Conservation (phyloP, 2,113 vertebrate genomes). For the Poecilia latipinna region DNA sequence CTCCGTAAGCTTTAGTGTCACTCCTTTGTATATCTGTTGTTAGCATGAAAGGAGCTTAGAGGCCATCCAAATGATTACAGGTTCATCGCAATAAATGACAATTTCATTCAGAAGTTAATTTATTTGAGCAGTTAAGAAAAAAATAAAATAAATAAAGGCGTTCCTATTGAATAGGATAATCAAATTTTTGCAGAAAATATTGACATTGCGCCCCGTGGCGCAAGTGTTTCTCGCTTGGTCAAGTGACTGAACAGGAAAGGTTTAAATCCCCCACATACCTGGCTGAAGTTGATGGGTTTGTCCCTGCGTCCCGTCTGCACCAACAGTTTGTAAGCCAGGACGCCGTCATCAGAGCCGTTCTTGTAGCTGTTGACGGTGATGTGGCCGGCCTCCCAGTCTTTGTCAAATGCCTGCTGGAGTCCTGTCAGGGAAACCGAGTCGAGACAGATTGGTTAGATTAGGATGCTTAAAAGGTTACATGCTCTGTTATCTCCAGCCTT, state of each 20-base stretch:
- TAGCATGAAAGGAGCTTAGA: no score
- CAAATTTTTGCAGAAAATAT: neutral
- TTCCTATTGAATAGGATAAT: neutral
- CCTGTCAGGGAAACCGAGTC: constrained; percentile 76
- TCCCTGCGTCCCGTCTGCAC: constrained; percentile 94
- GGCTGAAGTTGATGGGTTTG: constrained; percentile 90
- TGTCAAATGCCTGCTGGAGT: constrained; percentile 95
- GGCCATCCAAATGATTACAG: no score
- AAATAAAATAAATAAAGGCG: no score
- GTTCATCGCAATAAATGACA: no score
- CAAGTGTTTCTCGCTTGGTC: neutral
- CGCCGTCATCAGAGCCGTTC: constrained; percentile 93
- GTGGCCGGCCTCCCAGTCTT: constrained; percentile 91
- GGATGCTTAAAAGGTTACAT: constrained; percentile 32
- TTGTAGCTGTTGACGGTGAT: constrained; percentile 91
- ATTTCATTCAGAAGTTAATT: no score
- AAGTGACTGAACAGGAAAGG: neutral
- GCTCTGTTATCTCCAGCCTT: constrained; percentile 38
- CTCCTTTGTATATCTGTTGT: no score
- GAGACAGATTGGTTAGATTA: constrained; percentile 44
- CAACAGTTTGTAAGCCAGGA: constrained; percentile 95
- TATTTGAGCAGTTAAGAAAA: no score
- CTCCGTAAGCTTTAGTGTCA: no score
- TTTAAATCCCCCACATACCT: constrained; percentile 40
- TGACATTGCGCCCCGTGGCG: neutral